Conservation (phyloP, 2,113 vertebrate genomes). For the Henicopernis longicauda region DNA sequence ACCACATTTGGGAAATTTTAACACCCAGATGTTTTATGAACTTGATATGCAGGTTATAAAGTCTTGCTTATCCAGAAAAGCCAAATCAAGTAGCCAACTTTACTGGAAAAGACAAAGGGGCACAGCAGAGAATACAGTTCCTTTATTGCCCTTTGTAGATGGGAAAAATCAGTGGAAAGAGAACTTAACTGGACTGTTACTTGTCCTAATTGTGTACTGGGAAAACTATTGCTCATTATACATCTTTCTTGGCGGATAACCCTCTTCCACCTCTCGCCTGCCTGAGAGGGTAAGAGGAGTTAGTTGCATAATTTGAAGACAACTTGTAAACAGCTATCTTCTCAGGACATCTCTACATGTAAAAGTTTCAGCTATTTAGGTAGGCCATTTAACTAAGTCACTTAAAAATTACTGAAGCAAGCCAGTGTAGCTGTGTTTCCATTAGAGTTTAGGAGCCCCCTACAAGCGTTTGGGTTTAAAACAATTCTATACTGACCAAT, state of each 20-base stretch:
- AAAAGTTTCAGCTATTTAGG: not conserved
- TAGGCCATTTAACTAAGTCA: not conserved
- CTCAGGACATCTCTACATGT: not conserved
- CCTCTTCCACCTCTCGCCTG: not conserved
- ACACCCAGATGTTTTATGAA: not conserved
- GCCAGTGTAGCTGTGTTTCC: not conserved
- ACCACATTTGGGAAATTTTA: not conserved
- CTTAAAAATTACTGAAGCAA: not conserved
- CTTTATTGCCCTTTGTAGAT: not conserved
- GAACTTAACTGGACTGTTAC: not conserved
- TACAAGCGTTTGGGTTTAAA: not conserved
- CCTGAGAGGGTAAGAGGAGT: not conserved
- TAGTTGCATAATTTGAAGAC: not conserved
- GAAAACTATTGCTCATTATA: not conserved
- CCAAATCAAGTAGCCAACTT: not conserved
- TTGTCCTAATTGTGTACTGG: not conserved
- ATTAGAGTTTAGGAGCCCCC: not conserved
- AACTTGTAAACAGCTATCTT: not conserved
- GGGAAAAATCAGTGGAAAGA: not conserved
- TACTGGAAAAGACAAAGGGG: not conserved
- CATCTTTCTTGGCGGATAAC: not conserved
- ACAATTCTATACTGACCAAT: not conserved
- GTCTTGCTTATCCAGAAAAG: not conserved
- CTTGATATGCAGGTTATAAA: not conserved
- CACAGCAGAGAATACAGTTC: not conserved